These are phyloP conservation scores for Semnopithecus entellus DNA, from an alignment of 2,113 vertebrate species.

Conservation along the genomic window DNA sequence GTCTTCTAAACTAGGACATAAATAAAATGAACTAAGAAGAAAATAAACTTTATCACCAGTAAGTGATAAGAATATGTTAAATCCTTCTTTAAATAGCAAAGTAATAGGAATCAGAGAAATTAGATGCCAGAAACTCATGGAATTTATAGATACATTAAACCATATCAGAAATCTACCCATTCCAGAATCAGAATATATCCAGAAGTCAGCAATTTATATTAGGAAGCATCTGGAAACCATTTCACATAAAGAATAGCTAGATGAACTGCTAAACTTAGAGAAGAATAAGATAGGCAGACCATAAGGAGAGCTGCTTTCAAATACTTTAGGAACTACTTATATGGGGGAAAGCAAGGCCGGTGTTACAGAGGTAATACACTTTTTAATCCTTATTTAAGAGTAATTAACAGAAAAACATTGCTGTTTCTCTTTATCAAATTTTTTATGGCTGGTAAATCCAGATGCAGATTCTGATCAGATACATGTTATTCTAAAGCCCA, in stretches of 20 bases:
- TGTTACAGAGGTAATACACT: neutral
- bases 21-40: too few relatives aligned
- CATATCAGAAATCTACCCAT: neutral
- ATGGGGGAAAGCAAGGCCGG: neutral
- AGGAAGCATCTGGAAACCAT: too few relatives aligned
- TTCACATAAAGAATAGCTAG: neutral
- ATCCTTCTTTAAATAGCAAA: neutral
- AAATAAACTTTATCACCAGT: too few relatives aligned
- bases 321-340: too few relatives aligned
- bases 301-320: too few relatives aligned
- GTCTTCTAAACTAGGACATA: too few relatives aligned
- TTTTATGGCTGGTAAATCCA: conserved; percentile 16
- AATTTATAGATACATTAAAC: neutral
- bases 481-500: neutral
- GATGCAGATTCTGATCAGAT: neutral
- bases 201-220: neutral
- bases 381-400: neutral
- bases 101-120: neutral
- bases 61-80: neutral
- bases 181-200: neutral
- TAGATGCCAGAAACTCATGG: neutral
- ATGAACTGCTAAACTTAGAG: neutral
- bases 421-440: neutral
- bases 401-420: neutral
- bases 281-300: neutral